These are phyloP conservation scores for Esox masquinongy DNA, from an alignment of 2,797 vertebrate species.

Conservation along the genomic window DNA sequence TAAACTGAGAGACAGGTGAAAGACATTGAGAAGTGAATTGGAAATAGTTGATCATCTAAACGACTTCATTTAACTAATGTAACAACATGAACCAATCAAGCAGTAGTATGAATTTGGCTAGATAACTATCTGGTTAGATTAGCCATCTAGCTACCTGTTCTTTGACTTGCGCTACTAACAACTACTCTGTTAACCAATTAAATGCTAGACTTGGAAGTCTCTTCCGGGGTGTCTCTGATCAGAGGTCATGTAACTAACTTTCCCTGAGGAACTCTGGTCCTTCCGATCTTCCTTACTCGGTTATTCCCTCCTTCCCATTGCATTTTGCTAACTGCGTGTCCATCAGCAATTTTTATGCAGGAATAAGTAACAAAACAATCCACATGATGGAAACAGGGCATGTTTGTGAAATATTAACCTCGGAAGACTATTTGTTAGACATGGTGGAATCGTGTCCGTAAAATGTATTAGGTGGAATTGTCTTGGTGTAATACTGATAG, in stretches of 20 bases:
- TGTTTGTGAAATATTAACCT: no score
- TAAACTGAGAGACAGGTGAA: not conserved
- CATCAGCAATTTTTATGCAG: no score
- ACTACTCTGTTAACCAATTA: not conserved
- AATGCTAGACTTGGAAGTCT: not conserved
- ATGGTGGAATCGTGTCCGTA: no score
- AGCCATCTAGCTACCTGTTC: not conserved
- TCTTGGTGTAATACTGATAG: no score
- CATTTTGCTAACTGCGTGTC: no score
- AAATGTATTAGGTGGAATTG: no score
- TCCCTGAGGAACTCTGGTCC: not conserved
- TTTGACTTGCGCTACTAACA: not conserved
- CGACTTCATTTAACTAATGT: not conserved
- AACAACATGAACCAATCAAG: not conserved
- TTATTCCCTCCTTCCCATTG: not conserved
- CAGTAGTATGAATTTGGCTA: not conserved
- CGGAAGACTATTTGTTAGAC: no score
- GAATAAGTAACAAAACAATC: no score
- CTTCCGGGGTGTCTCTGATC: not conserved
- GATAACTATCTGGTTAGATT: not conserved
- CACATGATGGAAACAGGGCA: no score
- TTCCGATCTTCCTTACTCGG: not conserved
- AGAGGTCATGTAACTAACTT: not conserved
- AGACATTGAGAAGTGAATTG: not conserved
- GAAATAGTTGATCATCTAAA: not conserved